A percentile compares a stretch with the other conserved stretches of the same genome.
Conservation (phyloP, 2,888 invertebrate genomes). For the Tridacna crocea region DNA sequence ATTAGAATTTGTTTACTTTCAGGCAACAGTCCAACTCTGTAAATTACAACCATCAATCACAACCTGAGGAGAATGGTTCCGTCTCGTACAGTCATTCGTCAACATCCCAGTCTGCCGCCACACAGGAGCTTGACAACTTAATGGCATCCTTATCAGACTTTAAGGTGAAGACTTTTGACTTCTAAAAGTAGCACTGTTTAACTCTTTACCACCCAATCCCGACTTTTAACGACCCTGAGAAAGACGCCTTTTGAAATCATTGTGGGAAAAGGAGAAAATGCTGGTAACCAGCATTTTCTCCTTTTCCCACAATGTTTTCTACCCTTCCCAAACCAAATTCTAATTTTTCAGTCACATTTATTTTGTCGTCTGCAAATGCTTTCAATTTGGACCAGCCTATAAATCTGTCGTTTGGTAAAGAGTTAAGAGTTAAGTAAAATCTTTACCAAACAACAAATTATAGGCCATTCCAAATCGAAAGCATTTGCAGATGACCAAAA, state of each 20-base stretch:
- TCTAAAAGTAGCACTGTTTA: not conserved
- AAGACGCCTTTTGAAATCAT: no score
- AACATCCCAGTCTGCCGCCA: slow-evolving; percentile 87
- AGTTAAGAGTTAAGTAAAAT: no score
- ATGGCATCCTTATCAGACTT: slow-evolving; percentile 98
- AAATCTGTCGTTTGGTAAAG: no score
- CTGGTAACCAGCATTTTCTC: not conserved
- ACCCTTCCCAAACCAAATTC: no score
- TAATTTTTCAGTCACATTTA: no score
- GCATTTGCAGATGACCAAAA: no score
- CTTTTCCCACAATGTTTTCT: not conserved
- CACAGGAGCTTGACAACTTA: slow-evolving; percentile 96
- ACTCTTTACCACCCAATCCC: not conserved
- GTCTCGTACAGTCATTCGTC: slow-evolving; percentile 26
- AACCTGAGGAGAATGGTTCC: slow-evolving; percentile 14
- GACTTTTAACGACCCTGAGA: no score
- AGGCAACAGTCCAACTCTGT: slow-evolving; percentile 22
- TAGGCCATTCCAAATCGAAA: no score
- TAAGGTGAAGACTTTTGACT: slow-evolving; percentile 87
- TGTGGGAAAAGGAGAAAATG: slow-evolving; percentile 5
- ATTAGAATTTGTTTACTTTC: not conserved
- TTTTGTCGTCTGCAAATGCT: no score
- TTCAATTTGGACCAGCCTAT: no score
- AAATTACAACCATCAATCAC: slow-evolving; percentile 31
- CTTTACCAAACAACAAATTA: no score